Evolutionary conservation across 2,113 vertebrate species (phyloP).

Genomic region (Oryctolagus cuniculus): mOryCun1.1 NC_091439.1:35595501-35596000

Average conservation of each 20-base stretch:
- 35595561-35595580: no score
- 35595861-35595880: background rate
- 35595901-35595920: background rate
- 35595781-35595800: constrained; percentile 29
- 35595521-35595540: background rate
- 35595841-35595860: background rate
- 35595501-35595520: background rate
- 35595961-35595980: background rate
- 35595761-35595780: background rate
- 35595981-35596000: background rate
- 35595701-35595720: no score
- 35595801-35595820: background rate
- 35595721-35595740: no score
- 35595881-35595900: background rate
- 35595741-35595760: no score
- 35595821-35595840: background rate
- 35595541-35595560: background rate
- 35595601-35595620: no score
- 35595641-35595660: no score
- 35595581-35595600: no score
- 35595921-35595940: constrained; percentile 22
- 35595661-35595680: no score
- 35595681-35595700: no score
- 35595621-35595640: no score
- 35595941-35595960: background rate